phyloP scores from a whole-genome alignment of 1,140 invertebrate genomes.

The Plectrocnemia conspersa region DNA sequence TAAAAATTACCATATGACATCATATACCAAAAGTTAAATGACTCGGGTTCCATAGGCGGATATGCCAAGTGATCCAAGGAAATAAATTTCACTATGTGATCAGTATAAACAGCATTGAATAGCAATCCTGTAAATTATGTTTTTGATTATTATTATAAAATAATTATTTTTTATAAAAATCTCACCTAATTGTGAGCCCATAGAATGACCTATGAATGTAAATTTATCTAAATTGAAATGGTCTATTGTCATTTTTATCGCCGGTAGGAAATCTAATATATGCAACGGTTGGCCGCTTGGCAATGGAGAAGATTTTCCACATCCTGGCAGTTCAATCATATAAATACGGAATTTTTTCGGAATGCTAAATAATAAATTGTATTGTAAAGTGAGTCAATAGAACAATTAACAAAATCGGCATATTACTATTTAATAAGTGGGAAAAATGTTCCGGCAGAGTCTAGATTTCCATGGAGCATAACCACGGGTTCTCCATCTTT shows the following conservation, averaged over 20 bases:
- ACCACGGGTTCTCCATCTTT: slow-evolving; percentile 2
- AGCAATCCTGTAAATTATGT: slow-evolving; percentile 28
- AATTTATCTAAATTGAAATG: slow-evolving; percentile 29
- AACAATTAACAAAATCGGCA: not conserved
- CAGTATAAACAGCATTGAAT: slow-evolving; percentile 23
- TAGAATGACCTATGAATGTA: slow-evolving; percentile 29
- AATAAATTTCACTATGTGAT: slow-evolving; percentile 19
- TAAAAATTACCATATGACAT: slow-evolving; percentile 24
- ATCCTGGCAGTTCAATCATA: slow-evolving; percentile 28
- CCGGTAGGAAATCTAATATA: slow-evolving; percentile 13
- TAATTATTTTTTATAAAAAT: slow-evolving; percentile 4
- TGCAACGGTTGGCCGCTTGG: slow-evolving; percentile 20
- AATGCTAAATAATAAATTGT: slow-evolving; percentile 13
- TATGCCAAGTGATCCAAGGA: slow-evolving; percentile 23
- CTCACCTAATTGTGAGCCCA: slow-evolving; percentile 30
- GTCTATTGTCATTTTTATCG: slow-evolving; percentile 21
- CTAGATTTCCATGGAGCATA: slow-evolving; percentile 20
- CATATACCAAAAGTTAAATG: slow-evolving; percentile 16
- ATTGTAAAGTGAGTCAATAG: not conserved
- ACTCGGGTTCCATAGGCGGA: slow-evolving; percentile 4
- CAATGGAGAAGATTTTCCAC: slow-evolving; percentile 24
- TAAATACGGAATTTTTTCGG: slow-evolving; percentile 21
- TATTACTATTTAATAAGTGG: slow-evolving; percentile 20
- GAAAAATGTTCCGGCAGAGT: slow-evolving; percentile 18
- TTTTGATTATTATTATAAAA: slow-evolving; percentile 1